Evolutionary conservation across 2,113 vertebrate genomes (phyloP).

Genomic region (Parus major): DNA sequence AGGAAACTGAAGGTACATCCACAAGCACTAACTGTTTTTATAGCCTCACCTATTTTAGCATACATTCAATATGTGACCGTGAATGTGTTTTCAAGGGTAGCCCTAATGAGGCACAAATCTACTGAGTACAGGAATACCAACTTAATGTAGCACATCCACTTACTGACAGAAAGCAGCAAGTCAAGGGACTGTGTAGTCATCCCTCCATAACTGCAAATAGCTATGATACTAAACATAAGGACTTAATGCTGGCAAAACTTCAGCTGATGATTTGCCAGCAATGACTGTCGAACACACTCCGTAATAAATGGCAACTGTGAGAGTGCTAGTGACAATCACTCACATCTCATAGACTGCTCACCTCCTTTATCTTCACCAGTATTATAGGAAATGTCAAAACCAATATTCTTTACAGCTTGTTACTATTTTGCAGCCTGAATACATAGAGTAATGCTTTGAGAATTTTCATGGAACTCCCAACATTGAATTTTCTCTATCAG

Average conservation of each 20-base stretch:
- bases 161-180: neutral
- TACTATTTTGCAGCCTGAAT: slow-evolving; percentile 48
- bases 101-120: neutral
- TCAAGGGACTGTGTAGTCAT: neutral
- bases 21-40: neutral
- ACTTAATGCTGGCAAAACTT: neutral
- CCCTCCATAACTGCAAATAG: neutral
- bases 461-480: slow-evolving; percentile 46
- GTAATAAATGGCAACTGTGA: neutral
- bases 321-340: slow-evolving; percentile 24
- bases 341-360: slow-evolving; percentile 15
- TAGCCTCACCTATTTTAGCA: neutral
- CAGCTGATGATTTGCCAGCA: neutral
- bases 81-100: neutral
- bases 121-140: neutral
- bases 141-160: neutral
- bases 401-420: slow-evolving; percentile 11
- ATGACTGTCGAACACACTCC: neutral
- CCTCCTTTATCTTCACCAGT: slow-evolving; percentile 57
- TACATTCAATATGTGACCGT: neutral
- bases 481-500: slow-evolving; percentile 69
- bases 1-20: neutral
- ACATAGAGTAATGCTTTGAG: slow-evolving; percentile 3
- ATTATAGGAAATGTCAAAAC: slow-evolving; percentile 44
- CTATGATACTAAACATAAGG: neutral